A percentile compares a stretch with the other conserved stretches of the same genome.
These are phyloP conservation scores for Caranx ignobilis DNA, from an alignment of 2,113 vertebrate species.

Conservation along the genomic window DNA sequence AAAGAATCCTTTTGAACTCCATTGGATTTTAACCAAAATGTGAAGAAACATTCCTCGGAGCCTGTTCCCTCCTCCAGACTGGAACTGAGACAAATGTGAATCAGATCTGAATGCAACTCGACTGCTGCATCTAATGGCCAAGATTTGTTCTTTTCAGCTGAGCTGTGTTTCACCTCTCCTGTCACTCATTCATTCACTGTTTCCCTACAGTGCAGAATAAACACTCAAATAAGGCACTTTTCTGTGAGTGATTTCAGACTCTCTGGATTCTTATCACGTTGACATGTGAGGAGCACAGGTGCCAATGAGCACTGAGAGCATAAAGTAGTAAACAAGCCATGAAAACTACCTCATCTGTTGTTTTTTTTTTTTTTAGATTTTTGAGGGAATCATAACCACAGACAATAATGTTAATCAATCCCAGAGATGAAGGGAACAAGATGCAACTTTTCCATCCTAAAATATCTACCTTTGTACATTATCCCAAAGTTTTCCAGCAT, in stretches of 20 bases:
- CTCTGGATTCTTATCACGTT: constrained; percentile 6
- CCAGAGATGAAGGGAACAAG: neutral
- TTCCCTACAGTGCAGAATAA: neutral
- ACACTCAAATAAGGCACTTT: neutral
- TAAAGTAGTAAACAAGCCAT: neutral
- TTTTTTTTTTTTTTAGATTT: neutral
- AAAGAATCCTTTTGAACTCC: constrained; percentile 12
- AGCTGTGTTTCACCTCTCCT: constrained; percentile 17
- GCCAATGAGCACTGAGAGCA: neutral
- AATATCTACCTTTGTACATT: no score
- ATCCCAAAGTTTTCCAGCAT: no score
- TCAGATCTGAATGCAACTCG: constrained; percentile 47
- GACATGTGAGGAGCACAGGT: neutral
- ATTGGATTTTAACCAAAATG: constrained; percentile 40
- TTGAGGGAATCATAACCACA: neutral
- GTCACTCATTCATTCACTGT: constrained; percentile 17
- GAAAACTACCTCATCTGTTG: neutral
- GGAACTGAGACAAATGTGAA: constrained; percentile 55
- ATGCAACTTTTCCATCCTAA: no score
- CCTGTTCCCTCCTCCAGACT: constrained; percentile 15
- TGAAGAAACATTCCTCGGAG: constrained; percentile 40
- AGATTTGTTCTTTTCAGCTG: constrained; percentile 37
- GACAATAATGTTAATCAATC: neutral
- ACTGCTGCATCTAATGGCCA: constrained; percentile 29
- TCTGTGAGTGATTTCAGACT: neutral